phyloP scores from a whole-genome alignment of 1,140 invertebrate species.

The Pectinophora gossypiella region DNA sequence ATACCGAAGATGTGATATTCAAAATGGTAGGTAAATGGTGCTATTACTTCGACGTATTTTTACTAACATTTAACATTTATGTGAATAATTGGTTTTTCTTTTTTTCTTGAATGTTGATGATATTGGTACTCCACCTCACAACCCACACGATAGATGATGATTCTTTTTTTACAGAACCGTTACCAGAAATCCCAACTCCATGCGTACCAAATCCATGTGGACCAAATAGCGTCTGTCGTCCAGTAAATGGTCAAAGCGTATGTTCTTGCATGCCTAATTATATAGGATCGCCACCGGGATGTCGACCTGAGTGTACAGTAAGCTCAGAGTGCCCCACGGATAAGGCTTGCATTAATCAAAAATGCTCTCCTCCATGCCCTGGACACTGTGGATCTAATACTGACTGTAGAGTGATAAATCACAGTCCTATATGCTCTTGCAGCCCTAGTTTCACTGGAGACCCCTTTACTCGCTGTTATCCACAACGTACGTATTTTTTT shows the following conservation, averaged over 20 bases:
- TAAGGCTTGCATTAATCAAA: conserved; percentile 80
- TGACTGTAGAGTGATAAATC: conserved; percentile 84
- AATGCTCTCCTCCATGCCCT: conserved; percentile 82
- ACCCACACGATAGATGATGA: no score
- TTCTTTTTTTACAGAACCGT: conserved; percentile 32
- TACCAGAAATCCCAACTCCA: conserved; percentile 65
- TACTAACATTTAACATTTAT: no score
- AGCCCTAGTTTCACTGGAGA: conserved; percentile 70
- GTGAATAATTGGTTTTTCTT: no score
- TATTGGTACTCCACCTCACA: no score
- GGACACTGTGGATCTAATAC: conserved; percentile 85
- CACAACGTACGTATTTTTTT: conserved; percentile 64
- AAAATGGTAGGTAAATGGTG: conserved; percentile 37
- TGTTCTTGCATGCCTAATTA: conserved; percentile 85
- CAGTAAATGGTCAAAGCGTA: conserved; percentile 78
- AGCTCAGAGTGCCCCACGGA: conserved; percentile 82
- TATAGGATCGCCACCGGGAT: conserved; percentile 83
- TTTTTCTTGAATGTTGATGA: no score
- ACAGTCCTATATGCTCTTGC: conserved; percentile 79
- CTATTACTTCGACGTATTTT: conserved; percentile 33
- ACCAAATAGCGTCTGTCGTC: conserved; percentile 82
- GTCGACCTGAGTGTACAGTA: conserved; percentile 82
- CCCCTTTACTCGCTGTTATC: conserved; percentile 76
- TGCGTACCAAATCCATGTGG: conserved; percentile 84
- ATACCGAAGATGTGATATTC: conserved; percentile 73